Base-by-base conservation (phyloP, 2,113 vertebrate species). In the Albula glossodonta region DNA sequence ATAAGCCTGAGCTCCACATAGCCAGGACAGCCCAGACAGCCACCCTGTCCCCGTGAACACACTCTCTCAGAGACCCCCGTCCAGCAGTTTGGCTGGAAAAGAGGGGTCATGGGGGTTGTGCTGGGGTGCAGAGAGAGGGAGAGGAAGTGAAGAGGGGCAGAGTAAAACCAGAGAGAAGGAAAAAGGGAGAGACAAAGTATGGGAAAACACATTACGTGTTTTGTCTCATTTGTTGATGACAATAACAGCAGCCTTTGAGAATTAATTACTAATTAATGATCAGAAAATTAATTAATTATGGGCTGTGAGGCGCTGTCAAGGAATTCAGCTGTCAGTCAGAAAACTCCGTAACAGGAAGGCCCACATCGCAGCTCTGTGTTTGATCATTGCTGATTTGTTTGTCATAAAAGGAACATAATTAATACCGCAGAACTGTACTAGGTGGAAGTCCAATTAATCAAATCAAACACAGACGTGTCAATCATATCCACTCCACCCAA, bases 1-100 rank as follows among this genome's bases (percentile, higher is more conserved):
- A 66, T 81, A 78, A 81, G n/a, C 78, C 31, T 7, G 84, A 80
- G 56, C 83, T 84, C 51, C 48, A 84, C 15, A 17, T 8, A 25
- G n/a, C 19, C 52, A 4, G 10, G 50, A 4, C 5, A 11, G 77
- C 77, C 31, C 25, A 3, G 77, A 48, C 19, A 17, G 25, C 4
- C 4, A 5, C 52, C 31, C 52, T 4, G 17, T 53, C 51, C 52
- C 17, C 15, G 12, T 51, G 22, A 79, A 11, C 13, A 17, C 15
- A 7, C 19, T 6, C 19, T 8, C 53, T 85, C 77, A 84, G 70
- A 3, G 50, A 2, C 50, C 74, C 19, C 78, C 10, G 49, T 25
- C 78, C 41, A 15, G 78, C 15, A 17, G n/a, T 50, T 50, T 49
- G 78, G 12, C 15, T 50, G 12, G 78, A 5, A 48, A 48, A 48